Evolutionary conservation across 1,140 invertebrate genomes (phyloP).

Genomic region (Apis dorsata): DNA sequence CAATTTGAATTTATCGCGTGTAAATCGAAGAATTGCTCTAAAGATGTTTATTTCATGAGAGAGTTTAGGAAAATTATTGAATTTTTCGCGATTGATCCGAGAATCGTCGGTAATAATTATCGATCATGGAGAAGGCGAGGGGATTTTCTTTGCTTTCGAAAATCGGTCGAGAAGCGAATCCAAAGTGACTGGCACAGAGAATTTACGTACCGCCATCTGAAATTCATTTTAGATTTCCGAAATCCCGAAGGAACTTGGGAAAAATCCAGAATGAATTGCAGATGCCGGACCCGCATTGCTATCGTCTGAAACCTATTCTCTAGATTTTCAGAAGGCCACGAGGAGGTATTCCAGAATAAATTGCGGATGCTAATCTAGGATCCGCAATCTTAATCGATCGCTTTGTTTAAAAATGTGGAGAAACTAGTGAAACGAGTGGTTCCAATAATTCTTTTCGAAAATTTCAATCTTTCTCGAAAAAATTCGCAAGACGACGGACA

Average conservation of each 20-base stretch:
- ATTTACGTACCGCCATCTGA: not conserved
- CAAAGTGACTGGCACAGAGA: not conserved
- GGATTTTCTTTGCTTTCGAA: not conserved
- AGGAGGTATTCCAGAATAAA: not conserved
- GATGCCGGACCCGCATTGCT: not conserved
- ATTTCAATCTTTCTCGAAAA: not conserved
- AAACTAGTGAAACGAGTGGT: too few species aligned
- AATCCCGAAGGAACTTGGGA: not conserved
- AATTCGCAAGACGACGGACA: not conserved
- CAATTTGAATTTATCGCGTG: too few species aligned
- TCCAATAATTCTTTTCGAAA: too few species aligned
- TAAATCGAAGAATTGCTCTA: too few species aligned
- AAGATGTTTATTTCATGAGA: too few species aligned
- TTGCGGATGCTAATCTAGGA: not conserved
- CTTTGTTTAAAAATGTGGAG: too few species aligned
- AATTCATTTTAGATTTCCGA: not conserved
- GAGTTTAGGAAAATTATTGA: too few species aligned
- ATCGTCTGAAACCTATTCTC: not conserved
- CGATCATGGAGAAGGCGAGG: too few species aligned
- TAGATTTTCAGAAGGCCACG: not conserved
- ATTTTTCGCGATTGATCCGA: too few species aligned
- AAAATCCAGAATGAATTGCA: not conserved
- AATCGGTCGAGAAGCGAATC: not conserved
- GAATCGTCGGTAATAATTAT: too few species aligned
- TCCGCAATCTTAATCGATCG: too few species aligned